Evolutionary conservation across 2,797 vertebrate genomes (phyloP).

Genomic region (Meda fulgida): DNA sequence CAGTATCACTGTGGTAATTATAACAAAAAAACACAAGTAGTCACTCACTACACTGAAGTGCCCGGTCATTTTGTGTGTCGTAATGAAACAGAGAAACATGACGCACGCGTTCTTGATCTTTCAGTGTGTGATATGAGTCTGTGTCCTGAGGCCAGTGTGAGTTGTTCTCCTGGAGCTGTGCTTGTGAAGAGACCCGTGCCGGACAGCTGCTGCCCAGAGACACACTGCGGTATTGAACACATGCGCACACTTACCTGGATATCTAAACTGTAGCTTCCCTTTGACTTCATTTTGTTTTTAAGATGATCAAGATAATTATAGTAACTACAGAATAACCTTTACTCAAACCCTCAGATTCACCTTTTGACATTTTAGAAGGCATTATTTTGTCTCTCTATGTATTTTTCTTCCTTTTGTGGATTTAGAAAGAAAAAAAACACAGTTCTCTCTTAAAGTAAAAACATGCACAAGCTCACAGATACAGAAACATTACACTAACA

Average conservation of each 20-base stretch:
- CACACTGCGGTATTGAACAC: constrained; percentile 85
- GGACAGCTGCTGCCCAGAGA: constrained; percentile 88
- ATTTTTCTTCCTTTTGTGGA: not conserved
- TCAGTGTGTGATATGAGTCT: constrained; percentile 91
- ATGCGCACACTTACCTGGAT: constrained; percentile 28
- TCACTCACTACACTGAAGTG: not conserved
- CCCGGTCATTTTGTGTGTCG: not conserved
- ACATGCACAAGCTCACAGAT: not conserved
- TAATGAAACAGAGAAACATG: not conserved
- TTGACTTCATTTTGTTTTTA: not conserved
- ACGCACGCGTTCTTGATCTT: constrained; percentile 16
- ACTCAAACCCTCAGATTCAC: not conserved
- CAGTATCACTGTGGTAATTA: constrained; percentile 90
- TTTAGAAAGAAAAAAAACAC: too few species aligned
- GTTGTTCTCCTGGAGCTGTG: constrained; percentile 84
- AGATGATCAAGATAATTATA: constrained; percentile 15
- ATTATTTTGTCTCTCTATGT: not conserved
- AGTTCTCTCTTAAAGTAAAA: not conserved
- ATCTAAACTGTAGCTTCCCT: not conserved
- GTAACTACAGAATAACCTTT: not conserved
- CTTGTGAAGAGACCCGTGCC: constrained; percentile 80
- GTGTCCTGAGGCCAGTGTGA: constrained; percentile 81
- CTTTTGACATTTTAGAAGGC: constrained; percentile 2
- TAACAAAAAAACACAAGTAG: constrained; percentile 5
- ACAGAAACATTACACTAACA: not conserved